Percentiles rank a stretch among this genome's conserved stretches.
Evolutionary conservation across 2,888 invertebrate species (phyloP).

Genomic region (Noctua fimbriata): DNA sequence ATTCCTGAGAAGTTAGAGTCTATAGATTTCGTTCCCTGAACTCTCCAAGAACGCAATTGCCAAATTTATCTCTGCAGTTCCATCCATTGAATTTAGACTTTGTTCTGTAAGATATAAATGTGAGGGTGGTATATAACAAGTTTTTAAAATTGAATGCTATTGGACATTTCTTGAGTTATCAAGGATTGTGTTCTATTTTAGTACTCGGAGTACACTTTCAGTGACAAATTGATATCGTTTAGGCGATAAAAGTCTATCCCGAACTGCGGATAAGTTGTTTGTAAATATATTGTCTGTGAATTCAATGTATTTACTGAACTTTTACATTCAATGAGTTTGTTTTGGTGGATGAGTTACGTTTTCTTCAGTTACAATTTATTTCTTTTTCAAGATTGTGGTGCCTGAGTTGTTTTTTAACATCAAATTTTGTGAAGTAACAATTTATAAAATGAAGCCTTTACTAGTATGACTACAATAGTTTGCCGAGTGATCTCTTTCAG

Average conservation of each 20-base stretch:
- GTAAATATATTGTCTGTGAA: slow-evolving; percentile 58
- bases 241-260: slow-evolving; percentile 61
- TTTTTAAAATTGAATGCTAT: slow-evolving; percentile 59
- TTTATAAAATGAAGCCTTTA: not conserved
- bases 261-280: slow-evolving; percentile 58
- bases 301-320: slow-evolving; percentile 55
- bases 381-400: slow-evolving; percentile 19
- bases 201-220: slow-evolving; percentile 74
- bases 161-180: slow-evolving; percentile 76
- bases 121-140: slow-evolving; percentile 7
- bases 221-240: slow-evolving; percentile 77
- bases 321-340: slow-evolving; percentile 47
- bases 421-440: not conserved
- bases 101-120: slow-evolving; percentile 11
- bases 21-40: not conserved
- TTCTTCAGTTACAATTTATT: slow-evolving; percentile 25
- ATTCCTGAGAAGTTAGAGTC: not conserved
- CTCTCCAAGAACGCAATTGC: slow-evolving; percentile 38
- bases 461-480: no score
- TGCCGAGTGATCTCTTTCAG: no score
- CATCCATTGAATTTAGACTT: slow-evolving; percentile 35
- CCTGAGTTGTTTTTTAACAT: not conserved
- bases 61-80: slow-evolving; percentile 52
- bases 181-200: slow-evolving; percentile 75
- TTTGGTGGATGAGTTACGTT: slow-evolving; percentile 47